Conservation (phyloP, 1,140 invertebrate genomes). For the Colletes latitarsis region DNA sequence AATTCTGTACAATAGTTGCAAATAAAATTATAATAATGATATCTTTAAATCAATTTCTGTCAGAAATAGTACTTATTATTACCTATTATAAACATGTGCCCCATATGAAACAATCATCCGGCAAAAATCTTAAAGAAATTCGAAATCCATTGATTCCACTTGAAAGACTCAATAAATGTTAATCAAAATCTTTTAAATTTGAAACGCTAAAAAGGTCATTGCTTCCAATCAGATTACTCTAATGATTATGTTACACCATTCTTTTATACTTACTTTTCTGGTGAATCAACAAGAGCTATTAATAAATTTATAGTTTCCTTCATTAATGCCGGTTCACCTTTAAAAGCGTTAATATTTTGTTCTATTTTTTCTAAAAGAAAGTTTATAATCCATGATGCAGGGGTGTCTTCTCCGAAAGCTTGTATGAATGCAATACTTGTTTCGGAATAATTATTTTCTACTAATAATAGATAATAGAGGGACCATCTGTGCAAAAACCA, state of each 20-base stretch:
- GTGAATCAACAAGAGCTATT: constrained; percentile 82
- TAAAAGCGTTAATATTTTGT: constrained; percentile 83
- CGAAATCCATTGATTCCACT: constrained; percentile 31
- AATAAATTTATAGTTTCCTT: constrained; percentile 84
- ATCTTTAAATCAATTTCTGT: too few species aligned
- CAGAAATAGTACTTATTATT: too few species aligned
- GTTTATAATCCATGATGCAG: constrained; percentile 83
- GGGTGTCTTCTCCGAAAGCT: constrained; percentile 84
- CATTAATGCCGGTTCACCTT: constrained; percentile 82
- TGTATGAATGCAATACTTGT: constrained; percentile 81
- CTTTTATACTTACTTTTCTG: constrained; percentile 81
- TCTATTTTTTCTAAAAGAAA: constrained; percentile 85
- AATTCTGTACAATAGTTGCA: too few species aligned
- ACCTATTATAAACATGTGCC: constrained; percentile 27
- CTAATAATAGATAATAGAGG: constrained; percentile 87
- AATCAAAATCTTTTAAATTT: too few species aligned
- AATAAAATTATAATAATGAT: too few species aligned
- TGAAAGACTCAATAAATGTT: neutral
- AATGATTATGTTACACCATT: neutral
- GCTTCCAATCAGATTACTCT: neutral
- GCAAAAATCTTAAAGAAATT: constrained; percentile 34
- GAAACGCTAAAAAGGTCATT: neutral
- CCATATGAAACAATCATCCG: constrained; percentile 25
- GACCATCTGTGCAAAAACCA: constrained; percentile 92
- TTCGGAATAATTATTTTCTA: constrained; percentile 86